These are phyloP conservation scores for Helicoverpa assulta DNA, from an alignment of 2,888 invertebrate genomes.

Conservation along the genomic window DNA sequence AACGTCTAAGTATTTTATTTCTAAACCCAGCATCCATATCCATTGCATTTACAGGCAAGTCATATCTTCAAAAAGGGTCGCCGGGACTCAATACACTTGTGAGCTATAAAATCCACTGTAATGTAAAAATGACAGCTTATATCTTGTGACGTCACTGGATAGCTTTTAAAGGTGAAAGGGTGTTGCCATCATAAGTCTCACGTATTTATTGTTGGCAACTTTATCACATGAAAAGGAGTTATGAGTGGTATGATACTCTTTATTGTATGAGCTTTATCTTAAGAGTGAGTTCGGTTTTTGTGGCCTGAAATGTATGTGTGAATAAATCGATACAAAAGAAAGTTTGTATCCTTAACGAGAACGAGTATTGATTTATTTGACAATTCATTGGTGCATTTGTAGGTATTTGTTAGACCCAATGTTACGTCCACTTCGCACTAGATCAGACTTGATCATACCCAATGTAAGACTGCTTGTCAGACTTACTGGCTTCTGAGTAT, in stretches of 20 bases:
- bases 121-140: neutral
- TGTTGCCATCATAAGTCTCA: constrained; percentile 1
- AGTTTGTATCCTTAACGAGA: too few species aligned
- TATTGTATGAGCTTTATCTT: neutral
- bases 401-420: too few species aligned
- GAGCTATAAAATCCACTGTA: neutral
- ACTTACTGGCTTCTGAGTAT: too few species aligned
- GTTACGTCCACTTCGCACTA: too few species aligned
- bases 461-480: too few species aligned
- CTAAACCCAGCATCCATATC: neutral
- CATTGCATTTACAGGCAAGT: neutral
- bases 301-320: too few species aligned
- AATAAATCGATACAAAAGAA: too few species aligned
- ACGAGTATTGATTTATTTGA: too few species aligned
- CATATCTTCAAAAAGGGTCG: neutral
- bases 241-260: neutral
- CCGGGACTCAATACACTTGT: neutral
- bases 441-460: too few species aligned
- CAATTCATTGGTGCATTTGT: too few species aligned
- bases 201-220: neutral
- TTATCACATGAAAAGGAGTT: neutral
- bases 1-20: too few species aligned
- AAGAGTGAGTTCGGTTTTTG: neutral
- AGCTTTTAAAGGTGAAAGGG: neutral
- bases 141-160: neutral